Percentiles rank a stretch among this genome's conserved stretches.
Evolutionary conservation across 2,113 vertebrate genomes (phyloP).

Genomic region (Clarias gariepinus): DNA sequence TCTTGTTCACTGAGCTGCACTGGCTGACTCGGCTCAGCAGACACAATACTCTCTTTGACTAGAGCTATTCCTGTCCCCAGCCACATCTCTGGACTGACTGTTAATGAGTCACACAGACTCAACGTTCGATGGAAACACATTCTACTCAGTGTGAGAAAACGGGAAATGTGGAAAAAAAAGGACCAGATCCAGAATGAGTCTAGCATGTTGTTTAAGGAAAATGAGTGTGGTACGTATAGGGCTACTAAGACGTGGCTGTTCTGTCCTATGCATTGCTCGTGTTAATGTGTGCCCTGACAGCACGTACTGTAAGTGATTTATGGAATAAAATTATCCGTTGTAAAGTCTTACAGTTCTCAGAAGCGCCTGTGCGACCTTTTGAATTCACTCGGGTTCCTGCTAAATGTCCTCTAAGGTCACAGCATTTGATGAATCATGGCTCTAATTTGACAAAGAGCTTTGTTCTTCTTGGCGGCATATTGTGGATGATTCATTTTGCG

Average conservation of each 20-base stretch:
- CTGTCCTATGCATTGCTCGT: background rate
- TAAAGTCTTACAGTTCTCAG: conserved; percentile 35
- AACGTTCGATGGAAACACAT: background rate
- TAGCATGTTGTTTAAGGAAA: background rate
- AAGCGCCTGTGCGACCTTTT: conserved; percentile 42
- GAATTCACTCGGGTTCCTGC: conserved; percentile 32
- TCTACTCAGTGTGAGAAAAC: conserved; percentile 18
- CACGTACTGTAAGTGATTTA: background rate
- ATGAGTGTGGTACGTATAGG: background rate
- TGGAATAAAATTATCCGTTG: conserved; percentile 18
- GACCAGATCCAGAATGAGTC: background rate
- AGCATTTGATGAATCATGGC: conserved; percentile 41
- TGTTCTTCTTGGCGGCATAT: conserved; percentile 6
- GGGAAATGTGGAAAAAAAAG: conserved; percentile 17
- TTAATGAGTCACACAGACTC: conserved; percentile 41
- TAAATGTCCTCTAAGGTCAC: conserved; percentile 52
- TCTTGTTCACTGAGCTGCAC: conserved; percentile 30
- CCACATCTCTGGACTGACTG: conserved; percentile 26
- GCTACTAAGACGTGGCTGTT: background rate
- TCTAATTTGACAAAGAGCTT: conserved; percentile 42
- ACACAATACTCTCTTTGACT: conserved; percentile 31
- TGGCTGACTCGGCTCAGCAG: conserved; percentile 12
- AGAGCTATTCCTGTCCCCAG: conserved; percentile 17
- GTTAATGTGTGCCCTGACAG: conserved; percentile 13
- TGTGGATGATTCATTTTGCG: conserved; percentile 23